These are phyloP conservation scores for Ceraclea dissimilis DNA, from an alignment of 2,888 invertebrate species.

Conservation along the genomic window DNA sequence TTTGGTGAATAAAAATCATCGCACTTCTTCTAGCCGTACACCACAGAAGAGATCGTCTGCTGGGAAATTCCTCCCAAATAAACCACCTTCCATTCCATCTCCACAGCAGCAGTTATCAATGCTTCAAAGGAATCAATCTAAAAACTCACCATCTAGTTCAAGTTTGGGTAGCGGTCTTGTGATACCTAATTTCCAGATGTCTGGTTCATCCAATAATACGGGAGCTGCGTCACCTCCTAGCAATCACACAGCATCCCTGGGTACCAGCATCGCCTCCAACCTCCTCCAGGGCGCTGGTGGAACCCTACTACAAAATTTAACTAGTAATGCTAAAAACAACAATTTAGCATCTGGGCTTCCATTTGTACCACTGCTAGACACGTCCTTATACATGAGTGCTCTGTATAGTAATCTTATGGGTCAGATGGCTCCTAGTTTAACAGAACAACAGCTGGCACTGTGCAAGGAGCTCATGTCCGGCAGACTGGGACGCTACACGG, in stretches of 20 bases:
- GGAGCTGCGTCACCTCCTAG: not conserved
- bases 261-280: conserved; percentile 27
- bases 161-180: conserved; percentile 18
- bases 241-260: conserved; percentile 27
- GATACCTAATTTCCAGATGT: conserved; percentile 40
- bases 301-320: conserved; percentile 16
- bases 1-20: conserved; percentile 48
- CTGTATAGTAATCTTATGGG: conserved; percentile 39
- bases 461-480: conserved; percentile 41
- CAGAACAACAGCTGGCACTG: conserved; percentile 38
- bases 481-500: conserved; percentile 7
- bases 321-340: conserved; percentile 27
- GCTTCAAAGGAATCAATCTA: conserved; percentile 2
- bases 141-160: conserved; percentile 1
- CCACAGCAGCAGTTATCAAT: not conserved
- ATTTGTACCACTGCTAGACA: conserved; percentile 36
- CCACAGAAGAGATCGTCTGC: conserved; percentile 48
- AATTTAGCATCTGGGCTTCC: conserved; percentile 26
- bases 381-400: conserved; percentile 37
- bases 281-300: conserved; percentile 28
- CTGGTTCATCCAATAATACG: conserved; percentile 1
- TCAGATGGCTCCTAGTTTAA: conserved; percentile 29
- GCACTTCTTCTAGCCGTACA: conserved; percentile 33
- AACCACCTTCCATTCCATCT: conserved; percentile 26
- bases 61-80: conserved; percentile 48